Base-by-base conservation (phyloP, 2,888 invertebrate genomes). In the Chironomus tentans region DNA sequence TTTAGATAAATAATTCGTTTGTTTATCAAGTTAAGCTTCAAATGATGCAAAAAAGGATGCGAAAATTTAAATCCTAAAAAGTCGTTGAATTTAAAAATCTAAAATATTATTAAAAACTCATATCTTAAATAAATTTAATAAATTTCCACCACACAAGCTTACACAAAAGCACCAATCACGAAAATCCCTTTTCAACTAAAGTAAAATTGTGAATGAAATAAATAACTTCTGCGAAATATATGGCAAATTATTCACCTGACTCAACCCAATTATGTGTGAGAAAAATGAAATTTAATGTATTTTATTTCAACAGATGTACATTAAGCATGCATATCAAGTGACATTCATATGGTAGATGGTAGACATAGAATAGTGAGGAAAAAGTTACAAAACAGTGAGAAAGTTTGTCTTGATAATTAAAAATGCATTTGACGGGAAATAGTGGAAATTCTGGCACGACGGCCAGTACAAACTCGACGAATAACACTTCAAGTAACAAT, bases 401-500 rank as follows among this genome's bases (percentile, higher is more conserved):
- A 15, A 24, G 22, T 68, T 18, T n/a, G 21, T 71, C 56, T 38
- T 21, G 61, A 28, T 73, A 48, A 68, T 15, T 74, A 38, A 68
- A 74, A 74, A 74, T 74, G 74, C 74, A 74, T 74, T 74, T 74
- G 46, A 74, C 74, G 74, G 74, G 62, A 28, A 72, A 61, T 62
- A 56, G 56, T 56, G 18, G 18, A n/a, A 65, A 65, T 24, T 24
- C 22, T 22, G 65, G 65, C 18, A 65, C 21, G 13, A 21, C 65
- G 21, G 18, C 24, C 24, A 65, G 65, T 13, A 22, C 21, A 65
- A 65, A 65, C 12, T 13, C 65, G 13, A 72, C 80, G 77, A 70
- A 77, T 78, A 47, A 77, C 78, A 76, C 38, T 10, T 38, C 38
- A 38, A 38, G 68, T 68, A 6, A 77, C 78, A 76, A 80, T 79